Percentiles rank a stretch among this genome's conserved stretches.
phyloP scores from a whole-genome alignment of 2,888 invertebrate genomes.

The Habroteleia sp. region DNA sequence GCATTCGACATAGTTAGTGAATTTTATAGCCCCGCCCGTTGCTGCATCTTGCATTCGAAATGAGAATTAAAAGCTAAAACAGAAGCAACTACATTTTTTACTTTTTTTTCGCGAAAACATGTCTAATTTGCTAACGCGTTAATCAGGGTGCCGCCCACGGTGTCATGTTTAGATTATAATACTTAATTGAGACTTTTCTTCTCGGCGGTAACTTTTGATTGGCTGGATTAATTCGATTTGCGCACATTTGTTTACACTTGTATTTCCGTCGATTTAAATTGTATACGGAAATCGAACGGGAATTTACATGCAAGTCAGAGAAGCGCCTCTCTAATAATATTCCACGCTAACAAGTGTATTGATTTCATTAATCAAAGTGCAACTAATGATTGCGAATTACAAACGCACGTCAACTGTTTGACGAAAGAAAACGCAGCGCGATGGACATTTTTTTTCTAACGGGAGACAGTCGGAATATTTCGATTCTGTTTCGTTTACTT shows the following conservation, averaged over 20 bases:
- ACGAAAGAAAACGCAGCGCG: no score
- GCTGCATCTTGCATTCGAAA: constrained; percentile 26
- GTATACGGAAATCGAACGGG: constrained; percentile 24
- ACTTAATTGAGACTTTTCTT: constrained; percentile 14
- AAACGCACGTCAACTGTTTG: no score
- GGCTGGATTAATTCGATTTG: constrained; percentile 18
- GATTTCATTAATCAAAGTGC: constrained; percentile 12
- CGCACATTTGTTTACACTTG: constrained; percentile 18
- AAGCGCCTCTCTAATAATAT: constrained; percentile 18
- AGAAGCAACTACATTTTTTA: constrained; percentile 2
- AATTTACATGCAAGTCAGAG: constrained; percentile 25
- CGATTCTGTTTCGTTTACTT: no score
- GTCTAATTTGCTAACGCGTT: no score
- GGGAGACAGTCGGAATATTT: no score
- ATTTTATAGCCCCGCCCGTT: constrained; percentile 12
- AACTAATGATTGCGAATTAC: constrained; percentile 16
- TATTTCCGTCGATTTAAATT: constrained; percentile 27
- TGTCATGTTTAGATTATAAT: neutral
- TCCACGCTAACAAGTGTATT: constrained; percentile 22
- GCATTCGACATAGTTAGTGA: constrained; percentile 15
- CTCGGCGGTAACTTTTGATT: constrained; percentile 18
- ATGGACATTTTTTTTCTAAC: no score
- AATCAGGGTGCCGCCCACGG: no score
- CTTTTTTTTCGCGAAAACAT: constrained; percentile 15
- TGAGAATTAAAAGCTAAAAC: constrained; percentile 21